These are phyloP conservation scores for Protomyctophum bolini DNA, from an alignment of 2,113 vertebrate species.

Conservation along the genomic window DNA sequence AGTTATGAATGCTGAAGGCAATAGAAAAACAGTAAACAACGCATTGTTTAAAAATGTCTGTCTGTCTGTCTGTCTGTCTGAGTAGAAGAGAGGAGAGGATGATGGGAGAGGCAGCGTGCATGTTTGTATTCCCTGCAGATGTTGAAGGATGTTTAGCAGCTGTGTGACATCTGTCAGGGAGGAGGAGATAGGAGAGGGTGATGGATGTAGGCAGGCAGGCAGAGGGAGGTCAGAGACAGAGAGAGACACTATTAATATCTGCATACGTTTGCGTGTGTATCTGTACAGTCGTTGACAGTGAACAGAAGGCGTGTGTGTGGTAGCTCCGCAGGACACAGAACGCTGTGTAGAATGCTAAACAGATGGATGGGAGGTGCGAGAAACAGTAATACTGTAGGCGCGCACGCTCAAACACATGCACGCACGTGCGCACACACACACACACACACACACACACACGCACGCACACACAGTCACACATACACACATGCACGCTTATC, in stretches of 20 bases:
- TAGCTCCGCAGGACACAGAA: not conserved
- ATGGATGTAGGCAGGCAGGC: no score
- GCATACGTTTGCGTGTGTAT: no score
- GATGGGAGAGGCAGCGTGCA: not conserved
- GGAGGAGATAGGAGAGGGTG: slow-evolving; percentile 26
- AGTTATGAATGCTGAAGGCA: no score
- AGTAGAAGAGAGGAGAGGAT: slow-evolving; percentile 28
- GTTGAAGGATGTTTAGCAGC: slow-evolving; percentile 44
- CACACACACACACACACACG: not conserved
- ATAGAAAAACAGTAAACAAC: no score
- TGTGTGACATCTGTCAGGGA: slow-evolving; percentile 38
- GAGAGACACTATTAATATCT: no score
- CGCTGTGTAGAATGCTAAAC: no score
- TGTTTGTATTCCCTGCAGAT: not conserved
- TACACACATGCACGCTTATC: slow-evolving; percentile 27
- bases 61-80: not conserved
- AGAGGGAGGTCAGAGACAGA: no score
- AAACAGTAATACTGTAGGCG: not conserved
- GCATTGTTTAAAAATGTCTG: not conserved
- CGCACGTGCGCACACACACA: not conserved
- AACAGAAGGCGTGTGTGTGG: no score
- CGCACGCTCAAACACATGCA: not conserved
- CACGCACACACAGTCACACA: not conserved
- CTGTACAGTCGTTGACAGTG: no score
- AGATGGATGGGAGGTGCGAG: no score